Base-by-base conservation (phyloP, 2,888 invertebrate genomes). In the Lamellibrachia satsuma region DNA sequence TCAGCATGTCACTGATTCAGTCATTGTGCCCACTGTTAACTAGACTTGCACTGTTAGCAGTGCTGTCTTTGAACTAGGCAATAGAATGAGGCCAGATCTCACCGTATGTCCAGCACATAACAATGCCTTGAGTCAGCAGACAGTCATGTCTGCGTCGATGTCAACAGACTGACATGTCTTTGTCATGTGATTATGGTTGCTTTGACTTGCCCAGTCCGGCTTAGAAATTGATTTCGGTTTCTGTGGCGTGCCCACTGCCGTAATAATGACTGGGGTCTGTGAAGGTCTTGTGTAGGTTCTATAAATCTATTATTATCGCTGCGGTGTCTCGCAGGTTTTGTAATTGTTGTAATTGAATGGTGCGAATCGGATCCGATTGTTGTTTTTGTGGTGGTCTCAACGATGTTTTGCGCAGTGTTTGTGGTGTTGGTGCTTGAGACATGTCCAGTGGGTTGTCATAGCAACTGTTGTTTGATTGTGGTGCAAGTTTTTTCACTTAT, bases 201-300 rank as follows among this genome's bases (percentile, higher is more conserved):
- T 75, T 75, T 75, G 75, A 75, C 11, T 75, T 22, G 75, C n/a
- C n/a, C 75, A 22, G 75, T 22, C 75, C 75, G 75, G 75, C 75
- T 75, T 75, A 75, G 75, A 75, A 75, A 75, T 75, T 75, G 75
- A 75, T 75, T 75, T 75, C 22, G 75, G 75, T 75, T 75, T 75
- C 75, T 75, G 6, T 75, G 75, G 75, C 75, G 6, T 22, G 75
- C 75, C 22, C 75, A 15, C 15, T 75, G 75, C 75, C 22, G 22
- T 3, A 75, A n/a, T 75, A 75, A 75, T 75, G 75, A 75, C 75
- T 15, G 75, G 60, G 75, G 75, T n/a, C 75, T 22, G 2, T 15
- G n/a, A 75, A 75, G 75, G 75, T 75, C 75, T n/a, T 75, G 15
- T 15, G 75, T 75, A 4, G 6, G 75, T 75, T 22, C 75, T 22